A percentile compares a stretch with the other conserved stretches of the same genome.
These are phyloP conservation scores for Ladona fulva DNA, from an alignment of 1,140 invertebrate genomes.

Conservation along the genomic window DNA sequence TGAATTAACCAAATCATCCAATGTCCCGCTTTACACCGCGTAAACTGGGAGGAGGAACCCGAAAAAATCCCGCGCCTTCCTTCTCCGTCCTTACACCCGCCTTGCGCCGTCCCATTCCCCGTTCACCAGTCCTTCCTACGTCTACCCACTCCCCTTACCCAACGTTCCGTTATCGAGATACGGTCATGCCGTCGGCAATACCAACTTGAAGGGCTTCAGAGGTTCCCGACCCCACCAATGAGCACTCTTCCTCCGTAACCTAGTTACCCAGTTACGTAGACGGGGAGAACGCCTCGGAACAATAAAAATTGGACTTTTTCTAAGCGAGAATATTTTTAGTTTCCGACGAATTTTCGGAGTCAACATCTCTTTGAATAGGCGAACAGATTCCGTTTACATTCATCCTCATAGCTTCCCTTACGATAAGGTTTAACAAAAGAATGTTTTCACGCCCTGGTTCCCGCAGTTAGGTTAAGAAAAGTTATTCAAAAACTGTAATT, in stretches of 20 bases:
- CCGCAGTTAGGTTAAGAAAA: too few relatives aligned
- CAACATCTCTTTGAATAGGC: too few relatives aligned
- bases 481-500: too few relatives aligned
- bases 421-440: too few relatives aligned
- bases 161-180: background rate
- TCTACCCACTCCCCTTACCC: background rate
- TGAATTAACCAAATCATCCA: too few relatives aligned
- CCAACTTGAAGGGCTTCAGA: background rate
- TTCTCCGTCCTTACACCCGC: too few relatives aligned
- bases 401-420: too few relatives aligned
- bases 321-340: too few relatives aligned
- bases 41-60: background rate
- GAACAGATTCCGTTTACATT: too few relatives aligned
- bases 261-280: background rate
- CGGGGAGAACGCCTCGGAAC: background rate
- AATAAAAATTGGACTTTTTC: background rate
- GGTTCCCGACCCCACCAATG: background rate
- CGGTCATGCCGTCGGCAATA: conserved; percentile 6
- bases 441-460: too few relatives aligned
- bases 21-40: background rate
- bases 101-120: background rate
- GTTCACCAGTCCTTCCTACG: background rate
- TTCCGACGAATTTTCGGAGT: too few relatives aligned
- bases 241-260: background rate
- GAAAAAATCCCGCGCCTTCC: background rate